Evolutionary conservation across 1,140 invertebrate genomes (phyloP), one percentile per base, ranked within the genome.

Genomic region (Anastrepha obliqua): DNA sequence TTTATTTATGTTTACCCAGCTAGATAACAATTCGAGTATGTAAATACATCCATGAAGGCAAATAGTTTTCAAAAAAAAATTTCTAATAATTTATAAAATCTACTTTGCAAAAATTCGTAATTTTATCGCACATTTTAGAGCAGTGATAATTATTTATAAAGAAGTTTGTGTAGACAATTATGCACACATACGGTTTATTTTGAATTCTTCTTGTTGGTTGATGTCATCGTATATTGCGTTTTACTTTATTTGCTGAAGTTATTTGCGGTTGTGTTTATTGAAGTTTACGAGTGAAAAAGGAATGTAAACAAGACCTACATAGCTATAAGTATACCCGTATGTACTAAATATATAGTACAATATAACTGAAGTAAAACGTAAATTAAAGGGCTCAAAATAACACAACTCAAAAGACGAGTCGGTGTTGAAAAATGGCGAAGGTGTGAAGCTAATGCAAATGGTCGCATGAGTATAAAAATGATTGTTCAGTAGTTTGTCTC

Each of bases 191-290:
- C 67, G 67, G 42, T 51, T 81, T 81, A 81, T 81, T 81, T 81
- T 55, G 47, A 29, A 3, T 17, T 58, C 13, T 9, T 20, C 47
- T 58, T 55, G 74, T 55, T 20, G 47, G 74, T 81, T 81, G 74
- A 81, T 81, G 74, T 81, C 74, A 81, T 51, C 74, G 74, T n/a
- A 20, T 5, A 51, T 55, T 81, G 44, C n/a, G 47, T 9, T 81
- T 55, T 55, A 81, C 47, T 81, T 55, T 29, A 17, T 81, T 47
- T 47, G 15, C 44, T 15, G n/a, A 42, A 67, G 65, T 42, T 29
- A 67, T 67, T 74, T 47, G 39, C 67, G 44, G 42, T 74, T 74
- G 39, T 74, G 20, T 29, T 55, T 6, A 62, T 4, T 74, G 42
- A 17, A 44, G 67, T 74, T 47, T 74, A 70, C 15, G 42, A 47